phyloP scores from a whole-genome alignment of 1,140 invertebrate genomes.

The Drosophila santomea region DNA sequence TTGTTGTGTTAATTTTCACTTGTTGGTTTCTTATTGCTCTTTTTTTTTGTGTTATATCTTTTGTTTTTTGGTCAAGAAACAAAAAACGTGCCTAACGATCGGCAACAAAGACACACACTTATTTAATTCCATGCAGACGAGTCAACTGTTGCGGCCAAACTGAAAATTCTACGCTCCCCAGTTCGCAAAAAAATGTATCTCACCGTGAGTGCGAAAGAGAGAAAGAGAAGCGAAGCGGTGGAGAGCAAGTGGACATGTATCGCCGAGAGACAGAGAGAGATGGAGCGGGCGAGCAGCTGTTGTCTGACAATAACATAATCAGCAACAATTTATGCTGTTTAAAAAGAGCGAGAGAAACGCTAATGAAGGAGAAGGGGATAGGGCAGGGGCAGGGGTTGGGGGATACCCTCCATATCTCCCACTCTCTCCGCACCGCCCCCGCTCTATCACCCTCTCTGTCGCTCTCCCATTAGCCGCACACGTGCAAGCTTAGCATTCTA shows the following conservation, averaged over 20 bases:
- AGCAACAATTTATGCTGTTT: conserved; percentile 71
- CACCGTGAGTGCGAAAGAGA: conserved; percentile 8
- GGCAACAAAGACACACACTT: conserved; percentile 41
- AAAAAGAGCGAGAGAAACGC: conserved; percentile 22
- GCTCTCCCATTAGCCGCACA: conserved; percentile 29
- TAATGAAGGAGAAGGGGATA: conserved; percentile 34
- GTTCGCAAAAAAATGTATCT: conserved; percentile 42
- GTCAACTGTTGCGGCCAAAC: conserved; percentile 78
- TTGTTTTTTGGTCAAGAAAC: conserved; percentile 30
- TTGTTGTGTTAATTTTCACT: conserved; percentile 42
- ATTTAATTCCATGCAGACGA: conserved; percentile 72
- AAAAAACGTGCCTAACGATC: conserved; percentile 75
- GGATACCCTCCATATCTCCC: neutral
- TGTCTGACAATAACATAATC: conserved; percentile 76
- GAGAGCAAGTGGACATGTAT: conserved; percentile 18
- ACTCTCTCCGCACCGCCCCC: neutral
- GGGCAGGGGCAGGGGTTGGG: neutral
- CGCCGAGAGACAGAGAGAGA: neutral
- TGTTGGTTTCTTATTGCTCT: conserved; percentile 12
- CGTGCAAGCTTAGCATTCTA: conserved; percentile 61
- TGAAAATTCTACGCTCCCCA: conserved; percentile 66
- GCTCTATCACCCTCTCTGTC: conserved; percentile 12
- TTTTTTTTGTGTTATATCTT: neutral
- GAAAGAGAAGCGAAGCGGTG: conserved; percentile 8
- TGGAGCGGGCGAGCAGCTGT: conserved; percentile 49